Evolutionary conservation across 2,888 invertebrate species (phyloP).

Genomic region (Augochlorella aurata): DNA sequence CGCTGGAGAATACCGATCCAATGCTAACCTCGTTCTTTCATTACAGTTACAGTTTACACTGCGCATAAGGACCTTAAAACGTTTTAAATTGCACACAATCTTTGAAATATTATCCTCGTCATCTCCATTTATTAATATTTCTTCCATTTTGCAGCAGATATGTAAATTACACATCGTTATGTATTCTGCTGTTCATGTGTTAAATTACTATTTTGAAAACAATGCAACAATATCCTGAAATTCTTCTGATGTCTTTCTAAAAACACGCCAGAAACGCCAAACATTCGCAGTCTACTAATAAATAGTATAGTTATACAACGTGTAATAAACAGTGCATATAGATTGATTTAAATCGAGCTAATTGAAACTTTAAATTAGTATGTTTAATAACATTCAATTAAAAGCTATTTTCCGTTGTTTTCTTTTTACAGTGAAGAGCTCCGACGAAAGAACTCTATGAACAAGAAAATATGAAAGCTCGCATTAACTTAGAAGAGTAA

Average conservation of each 20-base stretch:
- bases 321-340: no score
- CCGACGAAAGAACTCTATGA: neutral
- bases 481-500: neutral
- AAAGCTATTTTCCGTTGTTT: neutral
- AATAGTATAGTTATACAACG: no score
- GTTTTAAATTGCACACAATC: neutral
- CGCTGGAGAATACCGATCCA: neutral
- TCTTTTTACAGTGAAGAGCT: neutral
- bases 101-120: neutral
- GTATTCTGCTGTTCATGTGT: no score
- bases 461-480: neutral
- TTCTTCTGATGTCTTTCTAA: no score
- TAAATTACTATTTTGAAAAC: no score
- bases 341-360: no score
- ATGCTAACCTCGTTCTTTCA: neutral
- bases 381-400: neutral
- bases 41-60: neutral
- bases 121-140: neutral
- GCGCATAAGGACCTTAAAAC: neutral
- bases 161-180: no score
- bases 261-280: no score
- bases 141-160: neutral
- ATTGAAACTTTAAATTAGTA: neutral
- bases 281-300: no score
- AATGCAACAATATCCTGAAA: no score